Percentiles rank a stretch among this genome's conserved stretches.
Evolutionary conservation across 2,888 invertebrate genomes (phyloP).

Genomic region (Barypeithes pellucidus): DNA sequence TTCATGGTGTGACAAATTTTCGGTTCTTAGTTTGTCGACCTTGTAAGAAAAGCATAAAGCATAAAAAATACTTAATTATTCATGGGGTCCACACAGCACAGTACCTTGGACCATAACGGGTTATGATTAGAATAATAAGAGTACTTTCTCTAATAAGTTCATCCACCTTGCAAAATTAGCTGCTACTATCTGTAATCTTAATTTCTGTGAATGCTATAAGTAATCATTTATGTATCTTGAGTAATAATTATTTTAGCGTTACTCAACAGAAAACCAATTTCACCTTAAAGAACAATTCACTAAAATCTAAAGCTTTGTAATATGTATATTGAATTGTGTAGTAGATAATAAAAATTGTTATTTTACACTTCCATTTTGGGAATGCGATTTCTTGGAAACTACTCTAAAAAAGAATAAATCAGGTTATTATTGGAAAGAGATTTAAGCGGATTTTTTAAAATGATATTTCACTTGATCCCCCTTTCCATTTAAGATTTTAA

Average conservation of each 20-base stretch:
- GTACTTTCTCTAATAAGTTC: slow-evolving; percentile 25
- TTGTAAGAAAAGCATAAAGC: slow-evolving; percentile 1
- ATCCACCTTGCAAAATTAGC: slow-evolving; percentile 17
- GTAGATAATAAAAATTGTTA: too few relatives aligned
- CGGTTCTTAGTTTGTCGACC: neutral
- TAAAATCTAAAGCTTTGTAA: too few relatives aligned
- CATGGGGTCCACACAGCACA: neutral
- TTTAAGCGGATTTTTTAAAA: too few relatives aligned
- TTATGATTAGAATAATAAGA: slow-evolving; percentile 17
- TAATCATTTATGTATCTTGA: slow-evolving; percentile 11
- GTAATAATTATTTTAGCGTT: slow-evolving; percentile 7
- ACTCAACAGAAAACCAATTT: neutral
- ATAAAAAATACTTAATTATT: slow-evolving; percentile 1
- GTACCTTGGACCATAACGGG: slow-evolving; percentile 20
- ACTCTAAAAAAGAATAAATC: too few relatives aligned
- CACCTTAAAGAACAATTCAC: neutral
- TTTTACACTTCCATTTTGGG: too few relatives aligned
- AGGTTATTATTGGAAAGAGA: too few relatives aligned
- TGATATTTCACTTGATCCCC: too few relatives aligned
- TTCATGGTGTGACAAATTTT: neutral
- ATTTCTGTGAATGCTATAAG: slow-evolving; percentile 7
- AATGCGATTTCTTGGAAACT: too few relatives aligned
- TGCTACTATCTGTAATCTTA: slow-evolving; percentile 2
- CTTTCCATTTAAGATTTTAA: too few relatives aligned
- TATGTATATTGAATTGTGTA: too few relatives aligned